Percentiles rank a stretch among this genome's conserved stretches.
Conservation (phyloP, 2,888 invertebrate species). For the Halictus quadricinctus region DNA sequence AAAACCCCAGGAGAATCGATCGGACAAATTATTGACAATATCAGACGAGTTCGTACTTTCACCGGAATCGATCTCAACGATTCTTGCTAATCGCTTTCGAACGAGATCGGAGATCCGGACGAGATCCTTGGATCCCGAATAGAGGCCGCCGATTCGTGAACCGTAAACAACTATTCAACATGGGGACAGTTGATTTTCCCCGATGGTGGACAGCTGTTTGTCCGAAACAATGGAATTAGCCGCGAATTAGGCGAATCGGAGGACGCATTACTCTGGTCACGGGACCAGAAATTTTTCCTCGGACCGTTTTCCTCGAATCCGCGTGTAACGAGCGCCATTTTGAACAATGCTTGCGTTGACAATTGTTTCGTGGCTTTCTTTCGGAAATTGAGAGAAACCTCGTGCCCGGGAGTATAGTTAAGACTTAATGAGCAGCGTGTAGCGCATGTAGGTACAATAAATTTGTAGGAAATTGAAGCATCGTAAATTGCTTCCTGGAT, state of each 20-base stretch:
- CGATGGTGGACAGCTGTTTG: background rate
- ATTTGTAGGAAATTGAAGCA: background rate
- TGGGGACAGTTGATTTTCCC: constrained; percentile 1
- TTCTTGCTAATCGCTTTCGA: background rate
- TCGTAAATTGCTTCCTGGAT: background rate
- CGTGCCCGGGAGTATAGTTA: background rate
- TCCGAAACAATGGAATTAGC: constrained; percentile 48
- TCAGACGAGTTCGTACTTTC: constrained; percentile 36
- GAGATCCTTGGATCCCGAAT: background rate
- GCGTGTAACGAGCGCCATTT: background rate
- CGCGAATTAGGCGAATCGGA: constrained; percentile 43
- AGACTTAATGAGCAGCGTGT: background rate
- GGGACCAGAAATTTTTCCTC: constrained; percentile 23
- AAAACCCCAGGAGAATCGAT: background rate
- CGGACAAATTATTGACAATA: background rate
- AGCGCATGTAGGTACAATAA: background rate
- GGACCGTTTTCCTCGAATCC: constrained; percentile 8
- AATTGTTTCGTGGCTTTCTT: background rate
- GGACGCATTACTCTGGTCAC: constrained; percentile 9
- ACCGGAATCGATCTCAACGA: constrained; percentile 19
- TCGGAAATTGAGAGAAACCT: constrained; percentile 1
- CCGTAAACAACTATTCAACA: constrained; percentile 24
- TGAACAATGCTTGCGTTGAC: background rate
- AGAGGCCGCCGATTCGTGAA: constrained; percentile 30
- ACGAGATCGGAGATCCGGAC: background rate